Base-by-base conservation (phyloP, 2,888 invertebrate genomes). In the Philaethria dido region DNA sequence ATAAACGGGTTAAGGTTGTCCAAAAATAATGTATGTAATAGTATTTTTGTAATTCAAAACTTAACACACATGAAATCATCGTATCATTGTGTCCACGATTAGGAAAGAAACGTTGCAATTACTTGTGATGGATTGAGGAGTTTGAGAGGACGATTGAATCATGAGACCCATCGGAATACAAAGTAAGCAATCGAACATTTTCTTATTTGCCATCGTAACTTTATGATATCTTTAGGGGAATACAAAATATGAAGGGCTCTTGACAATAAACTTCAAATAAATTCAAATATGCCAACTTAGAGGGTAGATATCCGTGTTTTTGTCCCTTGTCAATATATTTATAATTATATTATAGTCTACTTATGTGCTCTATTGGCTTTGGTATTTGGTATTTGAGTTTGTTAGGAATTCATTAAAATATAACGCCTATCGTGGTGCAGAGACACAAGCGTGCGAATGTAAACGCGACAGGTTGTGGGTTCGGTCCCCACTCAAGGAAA, bases 181-280 rank as follows among this genome's bases (percentile, higher is more conserved):
- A 64, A 66, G 59, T 36, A 36, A 47, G 52, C 62, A 33, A 25
- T 42, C 62, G 60, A 33, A 66, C 52, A 65, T 64, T 66, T 65
- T 50, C 64, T 64, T 64, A 59, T 64, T 65, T 66, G 47, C 52
- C 65, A 60, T 54, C 42, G 59, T 29, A 69, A 66, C 62, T 69
- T 69, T 69, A 66, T 69, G 62, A 69, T 65, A 66, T 66, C 60
- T 69, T 69, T 66, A 60, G 52, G 66, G 54, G 57, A 47, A 63
- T 69, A 69, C 52, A 69, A 65, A 69, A 57, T 69, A 59, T 62
- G 54, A 52, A 42, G 45, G 60, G 44, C 39, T 54, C 52, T 62
- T 42, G 57, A 50, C 36, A 62, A 66, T 62, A 62, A 57, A 62
- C 50, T 55, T 55, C 59, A 44, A 59, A 59, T 44, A 25, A 44